phyloP scores from a whole-genome alignment of 2,888 invertebrate genomes.

The Phanerotoma sp. region DNA sequence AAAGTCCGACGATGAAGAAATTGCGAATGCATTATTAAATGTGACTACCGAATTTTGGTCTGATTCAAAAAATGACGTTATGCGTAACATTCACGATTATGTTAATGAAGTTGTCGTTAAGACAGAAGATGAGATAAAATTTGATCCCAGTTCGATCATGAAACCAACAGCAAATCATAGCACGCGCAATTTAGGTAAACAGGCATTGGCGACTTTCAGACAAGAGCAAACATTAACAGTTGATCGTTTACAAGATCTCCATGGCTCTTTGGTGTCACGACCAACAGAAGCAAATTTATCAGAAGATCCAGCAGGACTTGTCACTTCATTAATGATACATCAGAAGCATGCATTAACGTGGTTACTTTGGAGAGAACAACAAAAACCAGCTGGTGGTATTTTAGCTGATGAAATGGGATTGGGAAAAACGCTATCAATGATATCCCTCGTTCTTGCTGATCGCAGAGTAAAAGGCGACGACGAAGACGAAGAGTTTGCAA shows the following conservation, averaged over 20 bases:
- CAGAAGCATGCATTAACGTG: conserved; percentile 81
- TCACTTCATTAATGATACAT: conserved; percentile 71
- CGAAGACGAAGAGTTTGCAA: conserved; percentile 29
- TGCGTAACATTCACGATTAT: no score
- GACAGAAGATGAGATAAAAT: neutral
- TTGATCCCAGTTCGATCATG: neutral
- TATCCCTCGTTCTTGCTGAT: conserved; percentile 64
- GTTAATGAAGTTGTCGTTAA: neutral
- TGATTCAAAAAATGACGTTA: no score
- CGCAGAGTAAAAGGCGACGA: conserved; percentile 52
- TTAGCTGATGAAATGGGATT: conserved; percentile 78
- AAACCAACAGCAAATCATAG: neutral
- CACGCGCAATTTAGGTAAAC: neutral
- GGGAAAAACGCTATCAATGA: conserved; percentile 78
- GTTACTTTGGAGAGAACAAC: conserved; percentile 81
- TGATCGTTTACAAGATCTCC: conserved; percentile 60
- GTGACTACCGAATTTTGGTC: no score
- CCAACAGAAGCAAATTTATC: conserved; percentile 64
- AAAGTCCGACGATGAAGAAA: no score
- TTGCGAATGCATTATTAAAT: no score
- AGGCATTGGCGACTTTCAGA: neutral
- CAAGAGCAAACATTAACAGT: neutral
- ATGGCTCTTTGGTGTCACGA: conserved; percentile 66
- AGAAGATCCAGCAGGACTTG: conserved; percentile 63
- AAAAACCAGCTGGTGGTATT: conserved; percentile 80